Conservation (phyloP, 2,113 vertebrate species). For the Picathartes gymnocephalus region DNA sequence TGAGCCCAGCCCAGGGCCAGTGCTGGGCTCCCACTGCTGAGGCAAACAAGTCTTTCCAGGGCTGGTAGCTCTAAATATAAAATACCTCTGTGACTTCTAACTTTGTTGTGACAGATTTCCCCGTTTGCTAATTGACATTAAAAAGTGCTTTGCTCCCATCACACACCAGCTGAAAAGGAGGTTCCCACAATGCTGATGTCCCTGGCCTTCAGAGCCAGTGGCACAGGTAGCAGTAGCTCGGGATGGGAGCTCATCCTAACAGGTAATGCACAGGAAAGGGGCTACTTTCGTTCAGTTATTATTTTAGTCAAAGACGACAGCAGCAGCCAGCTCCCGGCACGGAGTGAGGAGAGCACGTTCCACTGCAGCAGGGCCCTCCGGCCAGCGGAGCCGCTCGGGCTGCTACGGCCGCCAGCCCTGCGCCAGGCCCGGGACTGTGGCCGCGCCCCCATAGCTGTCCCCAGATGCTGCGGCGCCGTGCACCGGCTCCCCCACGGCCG, state of each 20-base stretch:
- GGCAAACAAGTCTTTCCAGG: accelerated
- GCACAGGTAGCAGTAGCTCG: accelerated
- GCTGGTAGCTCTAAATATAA: no score
- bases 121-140: accelerated
- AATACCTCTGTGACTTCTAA: neutral
- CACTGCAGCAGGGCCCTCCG: neutral
- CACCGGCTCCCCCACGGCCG: no score
- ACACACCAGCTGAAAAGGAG: accelerated
- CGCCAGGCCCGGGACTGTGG: no score
- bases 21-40: accelerated
- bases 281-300: neutral
- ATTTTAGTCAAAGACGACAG: no score
- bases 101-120: no score
- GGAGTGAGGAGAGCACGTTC: accelerated
- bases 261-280: accelerated
- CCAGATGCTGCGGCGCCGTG: neutral
- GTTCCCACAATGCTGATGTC: accelerated
- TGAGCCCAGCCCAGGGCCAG: neutral
- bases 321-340: accelerated
- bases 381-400: no score
- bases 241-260: no score
- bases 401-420: accelerated
- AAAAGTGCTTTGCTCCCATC: neutral
- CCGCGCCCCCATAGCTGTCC: neutral
- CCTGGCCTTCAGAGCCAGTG: neutral